Evolutionary conservation across 30 jellyfish, hydroid and myxozoan genomes (phyloP), one percentile per base, ranked within the genome.

Genomic region (Aurelia aurita complex sp. Pacific): DNA sequence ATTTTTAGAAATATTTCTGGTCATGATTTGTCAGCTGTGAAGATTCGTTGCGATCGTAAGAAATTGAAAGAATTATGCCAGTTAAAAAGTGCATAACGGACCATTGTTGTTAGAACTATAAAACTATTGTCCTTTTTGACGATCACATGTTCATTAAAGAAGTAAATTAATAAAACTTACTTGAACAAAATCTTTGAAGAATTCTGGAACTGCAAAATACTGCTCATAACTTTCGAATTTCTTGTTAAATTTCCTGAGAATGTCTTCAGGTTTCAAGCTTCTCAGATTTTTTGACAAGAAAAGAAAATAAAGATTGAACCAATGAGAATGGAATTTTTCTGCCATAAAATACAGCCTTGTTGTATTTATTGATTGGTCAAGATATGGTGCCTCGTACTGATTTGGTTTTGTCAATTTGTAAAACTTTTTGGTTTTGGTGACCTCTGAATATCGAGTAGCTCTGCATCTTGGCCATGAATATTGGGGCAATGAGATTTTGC

Each of bases 231-330:
- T 63, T n/a, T 62, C 34, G 50, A 85, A 18, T 7, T 9, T 69
- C 2, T n/a, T 66, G 51, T n/a, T 36, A 51, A 43, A 80, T 5
- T 69, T 64, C 60, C 6, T 69, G 5, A 14, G 36, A 54, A 86
- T 19, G 16, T 51, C 73, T 12, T 65, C 34, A 7, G 63, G 73
- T 6, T 91, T 80, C 11, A 53, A 32, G 15, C 78, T 85, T 5
- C 38, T 55, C 57, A 23, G 54, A 10, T 77, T 53, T 32, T 32
- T 40, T 14, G 77, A 23, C 88, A 85, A 50, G 23, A 79, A 83
- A 16, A 40, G 38, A 78, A 86, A 91, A 64, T 91, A 91, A 55
- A 85, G 90, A 19, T 69, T 86, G 79, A 91, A 91, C 98, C 98
- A 91, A 65, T 82, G 90, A 2, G 98, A 79, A 29, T 80, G 89